These are phyloP conservation scores for Drosophila mulleri DNA, from an alignment of 2,888 invertebrate species.

Conservation along the genomic window DNA sequence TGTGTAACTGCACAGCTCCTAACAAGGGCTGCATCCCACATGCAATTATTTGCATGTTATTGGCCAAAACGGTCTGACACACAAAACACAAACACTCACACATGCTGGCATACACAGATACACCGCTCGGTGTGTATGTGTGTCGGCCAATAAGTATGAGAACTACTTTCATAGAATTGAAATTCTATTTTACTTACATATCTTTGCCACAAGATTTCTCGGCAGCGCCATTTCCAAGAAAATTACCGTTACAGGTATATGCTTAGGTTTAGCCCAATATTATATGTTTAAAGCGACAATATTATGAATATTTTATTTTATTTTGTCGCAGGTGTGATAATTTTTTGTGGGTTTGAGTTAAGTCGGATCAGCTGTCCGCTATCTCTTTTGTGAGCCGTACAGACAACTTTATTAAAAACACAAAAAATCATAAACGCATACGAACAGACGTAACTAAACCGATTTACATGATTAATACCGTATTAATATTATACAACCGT, in stretches of 20 bases:
- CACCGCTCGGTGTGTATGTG: not conserved
- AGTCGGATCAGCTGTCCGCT: slow-evolving; percentile 54
- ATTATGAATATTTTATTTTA: slow-evolving; percentile 53
- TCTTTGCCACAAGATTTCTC: slow-evolving; percentile 84
- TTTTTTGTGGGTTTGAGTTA: slow-evolving; percentile 35
- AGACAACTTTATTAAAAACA: slow-evolving; percentile 23
- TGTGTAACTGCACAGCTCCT: slow-evolving; percentile 35
- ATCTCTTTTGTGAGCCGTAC: slow-evolving; percentile 31
- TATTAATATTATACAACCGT: slow-evolving; percentile 29
- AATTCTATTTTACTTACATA: slow-evolving; percentile 83
- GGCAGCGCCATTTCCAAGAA: slow-evolving; percentile 83
- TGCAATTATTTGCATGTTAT: slow-evolving; percentile 33
- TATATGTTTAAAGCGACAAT: slow-evolving; percentile 10
- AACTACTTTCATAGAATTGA: slow-evolving; percentile 38
- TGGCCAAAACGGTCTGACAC: slow-evolving; percentile 13
- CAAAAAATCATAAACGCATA: slow-evolving; percentile 33
- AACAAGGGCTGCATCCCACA: slow-evolving; percentile 55
- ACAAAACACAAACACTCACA: slow-evolving; percentile 3
- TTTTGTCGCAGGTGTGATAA: slow-evolving; percentile 71
- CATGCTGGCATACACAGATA: not conserved
- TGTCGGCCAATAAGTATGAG: slow-evolving; percentile 26
- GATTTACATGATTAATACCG: slow-evolving; percentile 40
- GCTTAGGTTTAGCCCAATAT: slow-evolving; percentile 18
- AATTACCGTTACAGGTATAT: slow-evolving; percentile 70
- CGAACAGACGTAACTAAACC: slow-evolving; percentile 22